Evolutionary conservation across 2,888 invertebrate species (phyloP), one percentile per base, ranked within the genome.

Genomic region (Cerastis rubricosa): DNA sequence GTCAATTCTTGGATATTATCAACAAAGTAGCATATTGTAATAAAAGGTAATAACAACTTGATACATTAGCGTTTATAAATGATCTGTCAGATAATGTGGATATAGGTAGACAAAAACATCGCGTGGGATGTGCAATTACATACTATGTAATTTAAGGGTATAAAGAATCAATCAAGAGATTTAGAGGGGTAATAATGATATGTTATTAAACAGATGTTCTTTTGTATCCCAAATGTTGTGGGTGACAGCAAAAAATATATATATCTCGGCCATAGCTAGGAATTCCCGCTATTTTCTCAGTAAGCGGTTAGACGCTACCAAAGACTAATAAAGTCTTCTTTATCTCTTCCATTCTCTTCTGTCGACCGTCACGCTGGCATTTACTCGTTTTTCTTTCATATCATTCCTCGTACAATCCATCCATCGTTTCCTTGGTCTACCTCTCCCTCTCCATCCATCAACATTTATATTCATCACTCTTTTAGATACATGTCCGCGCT

Each of bases 41-140:
- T 73, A 71, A 54, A 63, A 49, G 72, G 43, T 45, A 68, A 73
- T 82, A 85, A 82, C 75, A 85, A 71, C 71, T 78, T 77, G n/a
- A 80, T 64, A 72, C 54, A 68, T 78, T 70, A 76, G 71, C 63
- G 40, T 51, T 68, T 47, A 75, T 77, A 74, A 85, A 74, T 71
- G 73, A 77, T 54, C 54, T 74, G 66, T 74, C 57, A 47, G 25
- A 71, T 64, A 73, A 76, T 65, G 67, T 70, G 54, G 67, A 71
- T 17, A 66, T 51, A 68, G 40, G 35, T 57, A 43, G 43, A 64
- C 64, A 77, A 64, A 73, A 71, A 86, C 54, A 47, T 54, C 7
- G 63, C 63, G 83, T 84, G 78, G 78, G 71, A 77, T 74, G 29
- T 64, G n/a, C 59, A 68, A 71, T 74, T 71, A 76, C 67, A 43